A percentile compares a stretch with the other conserved stretches of the same genome.
These are phyloP conservation scores for Chauna torquata DNA, from an alignment of 2,113 vertebrate genomes.

Conservation along the genomic window DNA sequence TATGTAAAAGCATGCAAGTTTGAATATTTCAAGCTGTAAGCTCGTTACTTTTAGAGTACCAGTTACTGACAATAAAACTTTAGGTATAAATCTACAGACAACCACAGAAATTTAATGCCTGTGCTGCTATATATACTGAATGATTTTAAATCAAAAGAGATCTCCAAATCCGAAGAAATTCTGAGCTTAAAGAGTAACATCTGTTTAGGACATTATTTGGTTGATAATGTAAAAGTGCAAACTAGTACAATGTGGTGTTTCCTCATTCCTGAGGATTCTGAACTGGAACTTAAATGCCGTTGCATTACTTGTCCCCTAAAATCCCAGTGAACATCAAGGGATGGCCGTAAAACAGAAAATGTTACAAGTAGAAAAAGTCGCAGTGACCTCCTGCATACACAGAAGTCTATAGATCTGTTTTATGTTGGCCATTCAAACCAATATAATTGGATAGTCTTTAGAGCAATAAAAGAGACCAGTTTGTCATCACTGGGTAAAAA, in stretches of 20 bases:
- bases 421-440: background rate
- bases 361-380: background rate
- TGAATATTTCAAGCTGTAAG: background rate
- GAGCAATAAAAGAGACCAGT: background rate
- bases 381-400: background rate
- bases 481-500: background rate
- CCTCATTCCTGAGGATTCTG: background rate
- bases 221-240: background rate
- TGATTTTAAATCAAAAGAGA: background rate
- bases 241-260: accelerated
- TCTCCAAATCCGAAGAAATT: background rate
- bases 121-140: background rate
- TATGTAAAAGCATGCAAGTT: background rate
- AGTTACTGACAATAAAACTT: background rate
- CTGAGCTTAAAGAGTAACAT: background rate
- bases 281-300: background rate
- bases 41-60: background rate
- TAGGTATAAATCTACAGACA: background rate
- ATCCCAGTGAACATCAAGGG: background rate
- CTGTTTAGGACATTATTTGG: background rate
- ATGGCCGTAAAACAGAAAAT: background rate
- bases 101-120: background rate
- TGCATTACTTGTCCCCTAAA: background rate
- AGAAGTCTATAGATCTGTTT: background rate
- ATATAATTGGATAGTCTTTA: background rate